Percentiles rank a stretch among this genome's conserved stretches.
phyloP scores from a whole-genome alignment of 2,797 vertebrate species.

The Peromyscus attwateri region DNA sequence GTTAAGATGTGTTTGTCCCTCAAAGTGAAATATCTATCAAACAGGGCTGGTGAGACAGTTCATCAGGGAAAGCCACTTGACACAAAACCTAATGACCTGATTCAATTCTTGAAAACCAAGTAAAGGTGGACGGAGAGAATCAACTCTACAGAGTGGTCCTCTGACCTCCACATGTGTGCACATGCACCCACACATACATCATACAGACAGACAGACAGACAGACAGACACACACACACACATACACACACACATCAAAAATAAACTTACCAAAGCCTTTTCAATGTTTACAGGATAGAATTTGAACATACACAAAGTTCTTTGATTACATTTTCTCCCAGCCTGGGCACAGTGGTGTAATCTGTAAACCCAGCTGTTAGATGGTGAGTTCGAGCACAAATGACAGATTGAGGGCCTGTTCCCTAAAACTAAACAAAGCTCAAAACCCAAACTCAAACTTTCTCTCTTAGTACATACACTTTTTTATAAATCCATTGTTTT shows the following conservation, averaged over 20 bases:
- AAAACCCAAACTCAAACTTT: conserved; percentile 41
- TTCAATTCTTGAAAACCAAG: not conserved
- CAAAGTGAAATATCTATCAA: not conserved
- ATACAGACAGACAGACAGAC: not conserved
- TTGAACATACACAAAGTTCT: not conserved
- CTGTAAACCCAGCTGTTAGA: not conserved
- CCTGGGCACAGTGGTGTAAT: not conserved
- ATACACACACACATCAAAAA: not conserved
- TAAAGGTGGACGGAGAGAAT: not conserved
- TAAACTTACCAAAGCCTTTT: conserved; percentile 12
- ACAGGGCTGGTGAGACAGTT: not conserved
- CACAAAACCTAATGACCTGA: not conserved
- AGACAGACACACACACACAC: not conserved
- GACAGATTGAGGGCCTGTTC: not conserved
- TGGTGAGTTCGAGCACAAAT: not conserved
- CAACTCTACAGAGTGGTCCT: not conserved
- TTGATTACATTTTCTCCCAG: not conserved
- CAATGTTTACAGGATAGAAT: not conserved
- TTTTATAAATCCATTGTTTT: conserved; percentile 31
- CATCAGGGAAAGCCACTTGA: not conserved
- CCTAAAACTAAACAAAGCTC: not conserved
- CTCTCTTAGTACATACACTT: not conserved
- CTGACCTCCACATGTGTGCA: not conserved
- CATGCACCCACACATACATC: too few species aligned
- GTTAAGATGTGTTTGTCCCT: not conserved